Evolutionary conservation across 1,140 invertebrate genomes (phyloP).

Genomic region (Pemphigus obesinymphae): DNA sequence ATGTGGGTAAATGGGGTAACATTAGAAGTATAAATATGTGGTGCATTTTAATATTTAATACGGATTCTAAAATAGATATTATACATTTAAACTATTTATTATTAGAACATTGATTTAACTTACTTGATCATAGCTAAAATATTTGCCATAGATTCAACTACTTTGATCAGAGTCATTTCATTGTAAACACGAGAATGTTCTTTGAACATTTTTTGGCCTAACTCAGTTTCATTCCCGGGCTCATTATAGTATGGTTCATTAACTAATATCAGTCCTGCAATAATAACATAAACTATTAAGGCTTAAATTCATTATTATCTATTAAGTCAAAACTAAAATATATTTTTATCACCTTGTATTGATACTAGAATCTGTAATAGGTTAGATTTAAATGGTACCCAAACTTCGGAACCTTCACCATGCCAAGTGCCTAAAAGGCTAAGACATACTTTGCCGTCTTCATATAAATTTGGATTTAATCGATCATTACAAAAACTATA

Average conservation of each 20-base stretch:
- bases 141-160: conserved; percentile 82
- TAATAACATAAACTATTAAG: too few species aligned
- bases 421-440: conserved; percentile 97
- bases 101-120: too few species aligned
- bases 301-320: too few species aligned
- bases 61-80: too few species aligned
- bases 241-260: conserved; percentile 98
- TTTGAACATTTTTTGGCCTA: conserved; percentile 80
- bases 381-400: conserved; percentile 94
- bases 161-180: conserved; percentile 86
- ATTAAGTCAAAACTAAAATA: conserved; percentile 11
- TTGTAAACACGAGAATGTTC: conserved; percentile 90
- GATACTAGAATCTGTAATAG: conserved; percentile 72
- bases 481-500: conserved; percentile 61
- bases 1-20: too few species aligned
- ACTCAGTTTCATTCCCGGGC: conserved; percentile 89
- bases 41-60: too few species aligned
- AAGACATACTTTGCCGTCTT: conserved; percentile 90
- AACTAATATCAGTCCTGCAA: conserved; percentile 74
- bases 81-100: too few species aligned
- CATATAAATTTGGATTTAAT: conserved; percentile 96
- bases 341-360: conserved; percentile 26
- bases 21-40: too few species aligned
- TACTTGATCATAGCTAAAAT: conserved; percentile 50
- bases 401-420: conserved; percentile 95